These are phyloP conservation scores for Reticulitermes speratus DNA, from an alignment of 1,140 invertebrate species.

Conservation along the genomic window DNA sequence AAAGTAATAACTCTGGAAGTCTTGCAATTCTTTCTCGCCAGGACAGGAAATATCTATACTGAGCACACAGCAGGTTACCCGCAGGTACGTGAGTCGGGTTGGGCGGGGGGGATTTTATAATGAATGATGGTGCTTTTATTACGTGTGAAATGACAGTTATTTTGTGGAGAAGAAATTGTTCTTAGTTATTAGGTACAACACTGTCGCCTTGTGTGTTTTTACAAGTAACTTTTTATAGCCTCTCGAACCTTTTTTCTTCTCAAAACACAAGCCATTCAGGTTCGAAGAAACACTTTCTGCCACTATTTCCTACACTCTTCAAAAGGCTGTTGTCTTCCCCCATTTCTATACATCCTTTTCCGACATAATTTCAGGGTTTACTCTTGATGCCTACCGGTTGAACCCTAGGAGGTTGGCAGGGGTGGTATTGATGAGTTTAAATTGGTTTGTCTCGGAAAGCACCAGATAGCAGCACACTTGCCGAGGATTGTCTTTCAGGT, in stretches of 20 bases:
- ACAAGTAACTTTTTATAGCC: background rate
- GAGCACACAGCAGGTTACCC: background rate
- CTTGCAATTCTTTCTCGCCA: too few relatives aligned
- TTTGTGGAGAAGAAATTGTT: background rate
- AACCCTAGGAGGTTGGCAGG: background rate
- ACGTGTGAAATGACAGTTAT: constrained; percentile 16
- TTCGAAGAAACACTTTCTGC: background rate
- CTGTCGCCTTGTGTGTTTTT: background rate
- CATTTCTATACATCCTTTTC: background rate
- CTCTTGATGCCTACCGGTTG: background rate
- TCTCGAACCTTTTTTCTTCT: background rate
- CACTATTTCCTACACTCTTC: background rate
- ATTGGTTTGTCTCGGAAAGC: background rate
- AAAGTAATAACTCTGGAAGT: too few relatives aligned
- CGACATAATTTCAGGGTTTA: background rate
- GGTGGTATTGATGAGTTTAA: constrained; percentile 12
- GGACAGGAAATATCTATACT: too few relatives aligned
- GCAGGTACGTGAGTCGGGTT: background rate
- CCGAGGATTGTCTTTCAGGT: background rate
- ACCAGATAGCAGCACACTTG: background rate
- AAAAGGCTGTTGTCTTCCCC: background rate
- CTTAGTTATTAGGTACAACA: constrained; percentile 2
- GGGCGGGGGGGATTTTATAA: background rate
- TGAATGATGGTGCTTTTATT: background rate
- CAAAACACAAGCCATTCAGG: background rate